Conservation (phyloP, 2,888 invertebrate genomes). For the Temnothorax unifasciatus region DNA sequence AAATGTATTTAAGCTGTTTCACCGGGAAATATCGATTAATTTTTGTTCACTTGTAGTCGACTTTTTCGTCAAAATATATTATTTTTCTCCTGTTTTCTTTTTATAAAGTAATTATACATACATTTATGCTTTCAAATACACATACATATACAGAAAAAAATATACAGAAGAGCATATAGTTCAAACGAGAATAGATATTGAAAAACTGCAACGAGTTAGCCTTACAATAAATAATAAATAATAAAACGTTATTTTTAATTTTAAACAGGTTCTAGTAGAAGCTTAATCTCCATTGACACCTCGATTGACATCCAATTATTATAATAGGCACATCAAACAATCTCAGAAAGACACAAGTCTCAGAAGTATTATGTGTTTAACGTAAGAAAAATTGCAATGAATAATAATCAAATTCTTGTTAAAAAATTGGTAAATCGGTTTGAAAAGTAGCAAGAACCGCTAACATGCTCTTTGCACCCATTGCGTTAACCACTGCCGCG, state of each 20-base stretch:
- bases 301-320: not conserved
- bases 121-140: not conserved
- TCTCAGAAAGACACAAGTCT: not conserved
- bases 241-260: not conserved
- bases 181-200: not conserved
- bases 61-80: constrained; percentile 7
- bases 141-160: no score
- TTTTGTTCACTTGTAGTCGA: not conserved
- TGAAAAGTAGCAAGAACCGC: not conserved
- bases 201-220: not conserved
- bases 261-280: not conserved
- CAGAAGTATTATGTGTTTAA: not conserved
- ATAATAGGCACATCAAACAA: not conserved
- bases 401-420: not conserved
- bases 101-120: not conserved
- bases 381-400: not conserved
- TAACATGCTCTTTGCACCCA: not conserved
- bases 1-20: constrained; percentile 38
- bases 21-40: constrained; percentile 19
- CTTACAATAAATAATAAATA: not conserved
- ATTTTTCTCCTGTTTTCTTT: not conserved
- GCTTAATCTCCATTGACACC: not conserved
- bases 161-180: not conserved
- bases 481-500: not conserved
- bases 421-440: not conserved